A percentile compares a stretch with the other conserved stretches of the same genome.
Conservation (phyloP, 1,140 invertebrate species). For the Bombus confusus region DNA sequence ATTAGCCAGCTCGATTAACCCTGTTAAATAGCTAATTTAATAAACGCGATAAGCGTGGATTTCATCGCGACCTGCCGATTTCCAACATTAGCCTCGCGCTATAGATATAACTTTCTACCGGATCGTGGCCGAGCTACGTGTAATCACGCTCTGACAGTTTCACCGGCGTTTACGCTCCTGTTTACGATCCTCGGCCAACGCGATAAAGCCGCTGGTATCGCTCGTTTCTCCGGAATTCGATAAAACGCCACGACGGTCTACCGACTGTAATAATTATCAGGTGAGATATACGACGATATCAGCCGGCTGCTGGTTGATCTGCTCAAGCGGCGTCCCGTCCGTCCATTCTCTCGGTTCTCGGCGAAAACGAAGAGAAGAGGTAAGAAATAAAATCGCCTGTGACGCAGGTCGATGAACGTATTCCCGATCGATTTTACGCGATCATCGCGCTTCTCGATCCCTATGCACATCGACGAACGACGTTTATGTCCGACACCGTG, state of each 20-base stretch:
- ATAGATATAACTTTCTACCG: background rate
- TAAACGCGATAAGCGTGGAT: background rate
- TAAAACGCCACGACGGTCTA: background rate
- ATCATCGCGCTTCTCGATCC: constrained; percentile 13
- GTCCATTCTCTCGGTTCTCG: background rate
- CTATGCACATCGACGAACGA: background rate
- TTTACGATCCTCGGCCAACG: background rate
- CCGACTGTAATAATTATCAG: too few relatives aligned
- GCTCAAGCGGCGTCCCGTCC: too few relatives aligned
- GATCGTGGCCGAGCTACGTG: background rate
- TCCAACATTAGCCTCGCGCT: background rate
- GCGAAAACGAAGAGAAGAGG: background rate
- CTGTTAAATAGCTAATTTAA: constrained; percentile 4
- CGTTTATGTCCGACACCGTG: constrained; percentile 65
- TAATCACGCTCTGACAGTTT: constrained; percentile 5
- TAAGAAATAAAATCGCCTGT: too few relatives aligned
- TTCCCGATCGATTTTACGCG: background rate
- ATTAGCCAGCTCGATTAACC: constrained; percentile 38
- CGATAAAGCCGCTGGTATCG: background rate
- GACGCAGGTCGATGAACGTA: background rate
- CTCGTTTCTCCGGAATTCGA: too few relatives aligned
- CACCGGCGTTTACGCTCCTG: background rate
- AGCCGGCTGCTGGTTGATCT: background rate
- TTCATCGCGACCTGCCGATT: background rate
- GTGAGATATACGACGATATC: background rate